Evolutionary conservation across 2,113 vertebrate species (phyloP), one percentile per base, ranked within the genome.

Genomic region (Centropus unirufus): DNA sequence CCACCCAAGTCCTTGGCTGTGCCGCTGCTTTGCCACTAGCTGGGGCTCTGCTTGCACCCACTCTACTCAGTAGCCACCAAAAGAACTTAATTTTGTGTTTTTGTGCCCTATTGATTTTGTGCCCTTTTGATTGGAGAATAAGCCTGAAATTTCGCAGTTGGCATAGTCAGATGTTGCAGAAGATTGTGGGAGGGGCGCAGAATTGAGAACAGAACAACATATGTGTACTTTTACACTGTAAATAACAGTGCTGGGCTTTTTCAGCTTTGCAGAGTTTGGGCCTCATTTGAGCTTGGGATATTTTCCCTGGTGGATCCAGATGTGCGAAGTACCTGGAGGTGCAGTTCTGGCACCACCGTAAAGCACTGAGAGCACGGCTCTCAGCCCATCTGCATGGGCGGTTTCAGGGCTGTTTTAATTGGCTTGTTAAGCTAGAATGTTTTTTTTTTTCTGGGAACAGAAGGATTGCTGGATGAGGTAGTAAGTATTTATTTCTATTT

Each of bases 61-160:
- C 21, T 2, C 20, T 16, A 5, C 57, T 32, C 24, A 1, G 6
- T 6, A 5, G 6, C 6, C 55, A 32, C 21, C 47, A 7, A 24
- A 72, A 49, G 11, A 15, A 13, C 16, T 17, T 20, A 24, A 62
- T 51, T 68, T 16, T 22, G 20, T 39, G 49, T 57, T 23, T 44
- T 24, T 51, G 51, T 88, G 16, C 16, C 54, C 42, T 15, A 19
- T 5, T n/a, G n/a, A n/a, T 23, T 44, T 24, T 51, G 51, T 88
- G 16, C 16, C 54, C 42, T 15, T 16, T 5, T n/a, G 0, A 11
- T 3, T 27, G 66, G 58, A 63, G 67, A 88, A 55, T 6, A 8
- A 68, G 62, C 55, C 72, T 39, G 52, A 10, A 55, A 34, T 34
- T 36, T 47, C 57, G 16, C 30, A 14, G 61, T 46, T n/a, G 47